Conservation (phyloP, 2,888 invertebrate species). For the Eilema caniola region DNA sequence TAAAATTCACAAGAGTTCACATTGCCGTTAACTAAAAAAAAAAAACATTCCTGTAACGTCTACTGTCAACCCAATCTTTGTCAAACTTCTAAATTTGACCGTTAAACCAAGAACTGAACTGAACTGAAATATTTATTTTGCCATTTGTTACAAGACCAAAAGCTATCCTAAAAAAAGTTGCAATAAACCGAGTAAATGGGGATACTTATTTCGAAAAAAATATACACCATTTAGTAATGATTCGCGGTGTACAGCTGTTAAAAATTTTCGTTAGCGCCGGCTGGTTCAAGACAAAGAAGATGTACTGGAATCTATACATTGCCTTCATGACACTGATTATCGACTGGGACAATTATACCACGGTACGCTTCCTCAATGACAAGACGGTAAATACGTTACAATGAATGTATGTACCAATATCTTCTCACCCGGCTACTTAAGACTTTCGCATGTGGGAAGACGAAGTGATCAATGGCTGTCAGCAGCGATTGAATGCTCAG, state of each 20-base stretch:
- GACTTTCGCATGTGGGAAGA: not conserved
- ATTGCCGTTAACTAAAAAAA: constrained; percentile 8
- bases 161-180: constrained; percentile 44
- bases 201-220: not conserved
- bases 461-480: not conserved
- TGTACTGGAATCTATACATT: constrained; percentile 67
- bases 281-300: constrained; percentile 54
- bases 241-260: constrained; percentile 28
- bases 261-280: constrained; percentile 64
- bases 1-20: not conserved
- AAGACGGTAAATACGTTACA: constrained; percentile 59
- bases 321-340: constrained; percentile 58
- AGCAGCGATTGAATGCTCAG: not conserved
- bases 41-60: not conserved
- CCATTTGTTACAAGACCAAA: constrained; percentile 29
- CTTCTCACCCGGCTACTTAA: not conserved
- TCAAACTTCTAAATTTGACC: constrained; percentile 36
- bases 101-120: too few relatives aligned
- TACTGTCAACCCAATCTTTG: constrained; percentile 21
- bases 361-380: constrained; percentile 59
- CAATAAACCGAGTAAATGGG: not conserved
- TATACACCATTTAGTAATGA: constrained; percentile 14
- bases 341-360: constrained; percentile 55
- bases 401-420: not conserved
- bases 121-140: constrained; percentile 36